Evolutionary conservation across 2,113 vertebrate genomes (phyloP).

Genomic region (Trogon melanurus): DNA sequence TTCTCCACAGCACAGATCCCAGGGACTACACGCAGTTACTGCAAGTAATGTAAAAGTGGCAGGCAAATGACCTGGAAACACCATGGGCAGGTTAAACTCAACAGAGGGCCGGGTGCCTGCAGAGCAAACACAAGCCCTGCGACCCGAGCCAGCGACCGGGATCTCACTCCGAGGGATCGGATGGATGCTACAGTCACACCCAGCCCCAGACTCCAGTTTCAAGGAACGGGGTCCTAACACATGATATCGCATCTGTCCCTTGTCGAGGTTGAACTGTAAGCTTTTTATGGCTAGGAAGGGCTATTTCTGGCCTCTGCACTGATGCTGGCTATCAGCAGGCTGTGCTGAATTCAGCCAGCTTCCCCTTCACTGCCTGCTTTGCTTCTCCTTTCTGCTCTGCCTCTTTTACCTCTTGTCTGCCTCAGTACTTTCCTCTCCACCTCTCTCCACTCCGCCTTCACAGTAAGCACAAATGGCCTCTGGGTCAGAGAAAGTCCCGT

Average conservation of each 20-base stretch:
- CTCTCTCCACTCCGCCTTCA: neutral
- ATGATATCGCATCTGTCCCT: neutral
- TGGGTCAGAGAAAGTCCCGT: neutral
- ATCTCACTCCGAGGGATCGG: fast-evolving
- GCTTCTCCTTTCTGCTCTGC: neutral
- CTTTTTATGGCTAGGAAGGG: neutral
- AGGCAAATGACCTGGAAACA: neutral
- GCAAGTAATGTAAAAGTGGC: fast-evolving
- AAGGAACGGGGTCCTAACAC: neutral
- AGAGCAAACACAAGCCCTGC: neutral
- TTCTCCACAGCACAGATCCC: neutral
- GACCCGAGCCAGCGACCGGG: fast-evolving
- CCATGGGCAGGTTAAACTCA: neutral
- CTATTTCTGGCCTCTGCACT: neutral
- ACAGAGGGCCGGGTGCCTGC: fast-evolving
- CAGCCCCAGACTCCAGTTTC: neutral
- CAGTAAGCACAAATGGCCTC: neutral
- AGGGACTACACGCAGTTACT: neutral
- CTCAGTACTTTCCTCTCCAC: neutral
- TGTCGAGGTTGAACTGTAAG: neutral
- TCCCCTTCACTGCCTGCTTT: neutral
- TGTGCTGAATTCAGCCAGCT: neutral
- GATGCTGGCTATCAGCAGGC: neutral
- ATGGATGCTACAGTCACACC: neutral
- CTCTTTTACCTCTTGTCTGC: neutral